Evolutionary conservation across 2,113 vertebrate genomes (phyloP).

Genomic region (Menura novaehollandiae): DNA sequence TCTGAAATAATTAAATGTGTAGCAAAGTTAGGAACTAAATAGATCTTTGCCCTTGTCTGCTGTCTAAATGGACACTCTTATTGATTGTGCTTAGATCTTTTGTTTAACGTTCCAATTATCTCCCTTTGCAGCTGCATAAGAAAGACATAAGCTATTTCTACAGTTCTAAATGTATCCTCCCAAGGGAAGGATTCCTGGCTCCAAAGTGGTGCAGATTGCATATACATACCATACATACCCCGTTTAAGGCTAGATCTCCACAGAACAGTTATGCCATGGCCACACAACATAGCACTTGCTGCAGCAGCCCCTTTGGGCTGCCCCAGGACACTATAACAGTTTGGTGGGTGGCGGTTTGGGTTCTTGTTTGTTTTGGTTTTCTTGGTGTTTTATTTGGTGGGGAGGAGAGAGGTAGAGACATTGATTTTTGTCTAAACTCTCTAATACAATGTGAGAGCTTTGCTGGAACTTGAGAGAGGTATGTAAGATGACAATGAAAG

Average conservation of each 20-base stretch:
- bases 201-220: not conserved
- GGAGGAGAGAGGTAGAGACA: not conserved
- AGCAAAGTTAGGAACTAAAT: not conserved
- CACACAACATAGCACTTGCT: not conserved
- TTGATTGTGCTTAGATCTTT: not conserved
- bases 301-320: not conserved
- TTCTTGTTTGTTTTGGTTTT: not conserved
- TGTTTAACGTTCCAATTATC: not conserved
- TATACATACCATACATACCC: not conserved
- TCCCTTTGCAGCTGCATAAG: not conserved
- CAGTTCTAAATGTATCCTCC: not conserved
- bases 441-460: not conserved
- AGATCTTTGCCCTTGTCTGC: not conserved
- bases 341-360: not conserved
- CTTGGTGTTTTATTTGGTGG: not conserved
- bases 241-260: not conserved
- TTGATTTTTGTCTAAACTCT: not conserved
- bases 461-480: not conserved
- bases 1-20: not conserved
- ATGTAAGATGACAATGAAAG: not conserved
- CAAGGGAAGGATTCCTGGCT: not conserved
- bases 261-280: not conserved
- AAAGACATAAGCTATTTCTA: not conserved
- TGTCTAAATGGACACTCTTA: not conserved
- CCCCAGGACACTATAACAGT: not conserved